Percentiles rank a stretch among this genome's conserved stretches.
phyloP scores from a whole-genome alignment of 64 coral and sea anemone genomes.

The Pocillopora damicornis region DNA sequence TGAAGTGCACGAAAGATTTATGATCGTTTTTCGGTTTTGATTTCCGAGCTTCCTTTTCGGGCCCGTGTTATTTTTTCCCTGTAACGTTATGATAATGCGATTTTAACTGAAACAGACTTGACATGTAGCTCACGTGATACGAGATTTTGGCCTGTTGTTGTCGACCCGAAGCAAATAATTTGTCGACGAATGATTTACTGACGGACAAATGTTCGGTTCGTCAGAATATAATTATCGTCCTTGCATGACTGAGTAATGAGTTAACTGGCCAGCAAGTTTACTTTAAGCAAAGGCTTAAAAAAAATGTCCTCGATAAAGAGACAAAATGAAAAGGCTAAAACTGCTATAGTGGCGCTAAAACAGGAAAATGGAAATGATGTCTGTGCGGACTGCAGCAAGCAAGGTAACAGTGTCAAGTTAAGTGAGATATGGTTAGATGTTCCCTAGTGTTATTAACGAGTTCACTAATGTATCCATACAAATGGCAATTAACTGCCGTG shows the following conservation, averaged over 20 bases:
- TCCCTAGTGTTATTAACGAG: background rate
- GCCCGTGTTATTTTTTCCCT: no score
- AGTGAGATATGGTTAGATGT: background rate
- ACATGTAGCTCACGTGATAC: no score
- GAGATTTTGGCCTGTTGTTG: no score
- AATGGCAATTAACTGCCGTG: no score
- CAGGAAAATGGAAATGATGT: background rate
- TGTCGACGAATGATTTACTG: background rate
- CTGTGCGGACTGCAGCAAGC: slow-evolving; percentile 12
- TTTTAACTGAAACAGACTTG: no score
- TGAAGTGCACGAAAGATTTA: no score
- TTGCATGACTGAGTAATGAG: background rate
- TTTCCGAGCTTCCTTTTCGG: no score
- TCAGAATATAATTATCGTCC: no score
- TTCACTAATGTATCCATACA: no score
- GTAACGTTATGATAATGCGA: no score
- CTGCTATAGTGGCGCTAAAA: background rate
- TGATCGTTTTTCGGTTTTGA: no score
- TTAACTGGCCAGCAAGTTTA: background rate
- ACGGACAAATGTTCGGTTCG: no score
- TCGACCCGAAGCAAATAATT: background rate
- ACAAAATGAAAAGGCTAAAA: background rate
- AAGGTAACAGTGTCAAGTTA: background rate
- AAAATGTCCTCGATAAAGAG: background rate
- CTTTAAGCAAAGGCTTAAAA: background rate